phyloP scores from a whole-genome alignment of 2,797 vertebrate genomes.

The Merluccius polli region DNA sequence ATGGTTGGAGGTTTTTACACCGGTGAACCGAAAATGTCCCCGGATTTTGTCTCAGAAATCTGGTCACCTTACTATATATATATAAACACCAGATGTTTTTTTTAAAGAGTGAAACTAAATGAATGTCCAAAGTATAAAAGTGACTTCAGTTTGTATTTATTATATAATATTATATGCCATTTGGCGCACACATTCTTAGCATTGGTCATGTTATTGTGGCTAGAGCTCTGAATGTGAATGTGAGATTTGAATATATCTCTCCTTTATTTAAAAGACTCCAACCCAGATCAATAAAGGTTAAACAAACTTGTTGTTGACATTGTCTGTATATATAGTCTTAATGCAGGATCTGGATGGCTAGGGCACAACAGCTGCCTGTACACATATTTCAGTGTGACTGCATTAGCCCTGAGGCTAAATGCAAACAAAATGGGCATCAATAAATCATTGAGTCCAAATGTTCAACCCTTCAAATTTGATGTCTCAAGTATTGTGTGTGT shows the following conservation, averaged over 20 bases:
- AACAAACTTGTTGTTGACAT: conserved; percentile 38
- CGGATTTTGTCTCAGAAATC: too few species aligned
- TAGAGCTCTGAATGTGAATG: background rate
- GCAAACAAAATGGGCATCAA: conserved; percentile 49
- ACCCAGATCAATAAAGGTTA: conserved; percentile 22
- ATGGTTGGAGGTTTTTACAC: too few species aligned
- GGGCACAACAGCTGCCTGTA: conserved; percentile 56
- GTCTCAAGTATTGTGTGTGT: background rate
- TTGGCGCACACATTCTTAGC: background rate
- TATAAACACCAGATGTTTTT: background rate
- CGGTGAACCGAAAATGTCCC: too few species aligned
- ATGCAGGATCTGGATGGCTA: conserved; percentile 24
- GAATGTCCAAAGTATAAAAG: background rate
- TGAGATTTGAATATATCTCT: conserved; percentile 12
- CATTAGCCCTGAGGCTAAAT: conserved; percentile 57
- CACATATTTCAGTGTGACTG: conserved; percentile 51
- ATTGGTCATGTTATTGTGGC: background rate
- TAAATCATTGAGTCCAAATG: conserved; percentile 53
- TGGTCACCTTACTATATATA: too few species aligned
- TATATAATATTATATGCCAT: background rate
- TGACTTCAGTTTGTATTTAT: too few species aligned
- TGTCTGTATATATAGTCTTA: conserved; percentile 21
- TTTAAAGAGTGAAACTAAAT: background rate
- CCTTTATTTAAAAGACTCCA: conserved; percentile 13
- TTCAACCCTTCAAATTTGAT: conserved; percentile 19